phyloP scores from a whole-genome alignment of 2,888 invertebrate species.

The Tetheella fluctuosa region DNA sequence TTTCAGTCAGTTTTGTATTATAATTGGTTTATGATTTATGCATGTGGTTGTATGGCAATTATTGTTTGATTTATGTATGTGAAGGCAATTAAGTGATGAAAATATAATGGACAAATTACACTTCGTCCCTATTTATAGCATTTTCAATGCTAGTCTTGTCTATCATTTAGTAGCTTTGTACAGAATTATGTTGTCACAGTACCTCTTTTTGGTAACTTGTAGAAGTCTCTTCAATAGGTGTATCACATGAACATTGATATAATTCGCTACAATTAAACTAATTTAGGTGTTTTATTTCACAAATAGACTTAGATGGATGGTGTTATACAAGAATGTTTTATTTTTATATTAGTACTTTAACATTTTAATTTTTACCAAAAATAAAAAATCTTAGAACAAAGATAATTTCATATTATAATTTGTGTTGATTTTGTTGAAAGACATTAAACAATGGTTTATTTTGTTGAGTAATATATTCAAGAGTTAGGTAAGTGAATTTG shows the following conservation, averaged over 20 bases:
- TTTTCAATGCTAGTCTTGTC: conserved; percentile 74
- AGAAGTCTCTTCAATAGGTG: conserved; percentile 9
- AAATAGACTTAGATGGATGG: conserved; percentile 64
- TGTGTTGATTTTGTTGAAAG: conserved; percentile 60
- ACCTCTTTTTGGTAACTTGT: conserved; percentile 29
- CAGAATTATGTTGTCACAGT: conserved; percentile 39
- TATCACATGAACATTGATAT: conserved; percentile 13
- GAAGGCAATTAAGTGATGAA: background rate
- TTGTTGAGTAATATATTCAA: conserved; percentile 72
- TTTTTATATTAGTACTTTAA: conserved; percentile 72
- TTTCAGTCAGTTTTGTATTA: background rate
- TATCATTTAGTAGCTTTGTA: conserved; percentile 48
- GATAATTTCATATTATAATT: conserved; percentile 64
- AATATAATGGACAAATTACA: conserved; percentile 14
- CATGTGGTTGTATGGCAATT: no score
- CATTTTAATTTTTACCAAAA: conserved; percentile 73
- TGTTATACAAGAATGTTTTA: conserved; percentile 43
- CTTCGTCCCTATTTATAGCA: conserved; percentile 54
- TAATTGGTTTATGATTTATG: no score
- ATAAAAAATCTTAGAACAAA: conserved; percentile 70
- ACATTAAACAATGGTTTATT: conserved; percentile 54
- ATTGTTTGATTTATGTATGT: conserved; percentile 6
- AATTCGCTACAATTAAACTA: conserved; percentile 32
- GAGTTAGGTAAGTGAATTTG: conserved; percentile 47
- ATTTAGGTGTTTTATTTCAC: conserved; percentile 61